Evolutionary conservation across 2,113 vertebrate genomes (phyloP), one percentile per base, ranked within the genome.

Genomic region (Gorilla gorilla): DNA sequence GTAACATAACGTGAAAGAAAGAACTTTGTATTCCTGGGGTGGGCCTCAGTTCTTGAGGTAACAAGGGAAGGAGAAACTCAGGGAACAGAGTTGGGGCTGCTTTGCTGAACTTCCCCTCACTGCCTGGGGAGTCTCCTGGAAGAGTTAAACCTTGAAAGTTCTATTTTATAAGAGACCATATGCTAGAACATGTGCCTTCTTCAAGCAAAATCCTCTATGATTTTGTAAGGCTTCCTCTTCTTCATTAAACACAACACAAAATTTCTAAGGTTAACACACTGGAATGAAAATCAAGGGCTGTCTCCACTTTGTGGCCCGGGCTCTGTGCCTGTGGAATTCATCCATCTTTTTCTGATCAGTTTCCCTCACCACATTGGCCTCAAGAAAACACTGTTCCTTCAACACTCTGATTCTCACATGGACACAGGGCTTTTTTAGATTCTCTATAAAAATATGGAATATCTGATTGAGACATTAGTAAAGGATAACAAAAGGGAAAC

Each of bases 171-270:
- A 52, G 75, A 82, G 75, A 76, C 68, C 22, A n/a, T 70, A 52
- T 81, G 48, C 38, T 93, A 90, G 86, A 75, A 59, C 27, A 40
- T 59, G 50, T 66, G 27, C 22, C 48, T 75, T 55, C 32, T 75
- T 73, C 32, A 85, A 13, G 64, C 38, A 86, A 38, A 81, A 75
- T 57, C 30, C 55, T 73, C 25, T 40, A 16, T 90, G 40, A 50
- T 87, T 97, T 82, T 87, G 27, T 76, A 82, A 95, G 32, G 0
- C 59, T 95, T 93, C 86, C 35, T 85, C 25, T 83, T 94, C n/a
- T 61, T 93, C 55, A 81, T 89, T 81, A 81, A 90, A 66, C 72
- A 80, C 50, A 93, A 75, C 70, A 91, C 23, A 59, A 30, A 43
- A 30, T 61, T 84, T 89, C 80, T 78, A 64, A 73, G 52, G 59